Evolutionary conservation across 2,113 vertebrate genomes (phyloP).

Genomic region (Microcebus ravelobensis): DNA sequence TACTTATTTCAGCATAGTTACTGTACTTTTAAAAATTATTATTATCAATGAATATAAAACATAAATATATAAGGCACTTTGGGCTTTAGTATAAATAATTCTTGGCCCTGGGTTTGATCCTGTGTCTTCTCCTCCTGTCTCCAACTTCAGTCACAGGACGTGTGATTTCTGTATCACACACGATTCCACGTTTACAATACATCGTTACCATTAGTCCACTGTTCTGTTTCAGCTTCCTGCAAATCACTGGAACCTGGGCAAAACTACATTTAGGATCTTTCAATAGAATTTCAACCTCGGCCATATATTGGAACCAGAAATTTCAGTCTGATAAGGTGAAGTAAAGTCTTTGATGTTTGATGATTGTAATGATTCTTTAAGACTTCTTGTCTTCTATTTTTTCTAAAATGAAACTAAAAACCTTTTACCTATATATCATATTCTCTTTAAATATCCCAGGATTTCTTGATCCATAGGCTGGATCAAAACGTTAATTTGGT

Average conservation of each 20-base stretch:
- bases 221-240: not conserved
- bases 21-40: not conserved
- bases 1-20: not conserved
- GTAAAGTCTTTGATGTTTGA: not conserved
- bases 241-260: not conserved
- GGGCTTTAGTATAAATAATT: not conserved
- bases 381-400: conserved; percentile 25
- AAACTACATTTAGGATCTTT: not conserved
- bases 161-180: not conserved
- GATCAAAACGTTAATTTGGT: not conserved
- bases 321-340: not conserved
- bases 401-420: conserved; percentile 42
- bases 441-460: conserved; percentile 14
- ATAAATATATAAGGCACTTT: not conserved
- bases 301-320: not conserved
- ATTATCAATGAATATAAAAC: not conserved
- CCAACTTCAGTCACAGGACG: not conserved
- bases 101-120: not conserved
- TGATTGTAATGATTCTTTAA: conserved; percentile 16
- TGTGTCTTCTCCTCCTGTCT: not conserved
- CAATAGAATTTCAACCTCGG: not conserved
- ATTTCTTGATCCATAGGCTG: not conserved
- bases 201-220: not conserved
- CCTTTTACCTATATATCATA: not conserved
- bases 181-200: not conserved